Evolutionary conservation across 2,113 vertebrate species (phyloP), one percentile per base, ranked within the genome.

Genomic region (Rhinogobius similis): DNA sequence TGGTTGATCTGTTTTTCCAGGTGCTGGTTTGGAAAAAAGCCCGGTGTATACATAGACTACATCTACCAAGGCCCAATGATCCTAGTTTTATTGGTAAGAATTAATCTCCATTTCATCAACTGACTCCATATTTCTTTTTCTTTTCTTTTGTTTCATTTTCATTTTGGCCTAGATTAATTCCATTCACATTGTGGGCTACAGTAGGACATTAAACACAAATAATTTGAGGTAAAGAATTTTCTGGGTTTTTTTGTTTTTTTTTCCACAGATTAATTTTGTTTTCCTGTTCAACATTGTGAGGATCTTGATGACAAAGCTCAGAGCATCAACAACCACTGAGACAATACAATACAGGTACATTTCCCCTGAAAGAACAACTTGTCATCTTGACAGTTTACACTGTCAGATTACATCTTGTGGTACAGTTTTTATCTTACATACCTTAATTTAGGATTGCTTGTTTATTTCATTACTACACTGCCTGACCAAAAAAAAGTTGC

Each of bases 11-110:
- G 46, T 62, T 18, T 58, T 78, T 59, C 36, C 82, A 98, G 96
- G 85, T 98, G 96, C 93, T 98, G 96, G 96, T 98, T 98, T 88
- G 96, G 96, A 76, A 97, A 98, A 83, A 85, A 87, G 71, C 88
- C 95, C 0, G 96, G 96, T n/a, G 92, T 97, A 68, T 96, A 96
- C 50, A 98, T 95, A 0, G 96, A 98, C 79, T 98, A 98, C 84
- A 98, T 98, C 88, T 98, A 97, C 84, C 96, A 98, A 83, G 96
- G 96, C 0, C 96, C 96, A 39, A 97, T 98, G 94, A 98, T 98
- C 76, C 88, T 98, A 65, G 96, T 98, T 77, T 91, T 98, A 26
- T 89, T 98, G 96, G 96, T 98, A 90, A 94, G 94, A 71, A 64
- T 39, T 27, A 38, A 43, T 0, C 12, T 56, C 12, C 11, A 23